Evolutionary conservation across 2,888 invertebrate genomes (phyloP).

Genomic region (Ypsolopha sequella): DNA sequence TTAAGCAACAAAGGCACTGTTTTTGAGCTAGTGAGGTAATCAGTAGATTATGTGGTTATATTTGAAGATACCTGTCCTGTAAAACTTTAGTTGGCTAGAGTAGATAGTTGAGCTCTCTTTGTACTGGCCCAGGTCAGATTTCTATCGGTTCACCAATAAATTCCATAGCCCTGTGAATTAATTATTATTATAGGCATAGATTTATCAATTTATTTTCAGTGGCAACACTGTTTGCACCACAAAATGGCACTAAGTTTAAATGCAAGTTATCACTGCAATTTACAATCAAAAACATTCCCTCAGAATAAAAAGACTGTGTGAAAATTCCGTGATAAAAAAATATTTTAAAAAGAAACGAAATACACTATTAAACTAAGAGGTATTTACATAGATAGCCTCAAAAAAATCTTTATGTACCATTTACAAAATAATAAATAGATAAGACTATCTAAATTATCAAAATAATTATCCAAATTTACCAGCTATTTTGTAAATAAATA

Average conservation of each 20-base stretch:
- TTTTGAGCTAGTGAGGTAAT: too few species aligned
- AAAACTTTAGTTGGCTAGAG: too few species aligned
- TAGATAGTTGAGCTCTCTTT: too few species aligned
- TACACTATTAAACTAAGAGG: constrained; percentile 26
- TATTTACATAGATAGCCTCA: constrained; percentile 64
- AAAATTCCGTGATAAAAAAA: constrained; percentile 7
- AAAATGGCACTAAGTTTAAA: constrained; percentile 54
- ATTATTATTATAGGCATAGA: constrained; percentile 8
- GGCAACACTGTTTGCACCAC: constrained; percentile 36
- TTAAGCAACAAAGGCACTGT: too few species aligned
- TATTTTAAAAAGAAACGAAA: constrained; percentile 24
- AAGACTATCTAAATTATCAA: constrained; percentile 39
- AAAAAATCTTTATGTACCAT: constrained; percentile 22
- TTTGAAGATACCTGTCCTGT: too few species aligned
- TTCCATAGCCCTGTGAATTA: not conserved
- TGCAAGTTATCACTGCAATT: constrained; percentile 52
- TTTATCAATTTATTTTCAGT: constrained; percentile 14
- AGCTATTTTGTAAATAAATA: constrained; percentile 42
- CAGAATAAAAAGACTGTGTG: constrained; percentile 12
- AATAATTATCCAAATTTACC: constrained; percentile 11
- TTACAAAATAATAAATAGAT: constrained; percentile 17
- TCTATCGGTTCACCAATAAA: too few species aligned
- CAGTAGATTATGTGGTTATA: too few species aligned
- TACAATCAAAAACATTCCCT: constrained; percentile 18
- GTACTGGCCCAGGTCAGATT: too few species aligned